Evolutionary conservation across 2,888 invertebrate genomes (phyloP).

Genomic region (Leptinotarsa haldemani): DNA sequence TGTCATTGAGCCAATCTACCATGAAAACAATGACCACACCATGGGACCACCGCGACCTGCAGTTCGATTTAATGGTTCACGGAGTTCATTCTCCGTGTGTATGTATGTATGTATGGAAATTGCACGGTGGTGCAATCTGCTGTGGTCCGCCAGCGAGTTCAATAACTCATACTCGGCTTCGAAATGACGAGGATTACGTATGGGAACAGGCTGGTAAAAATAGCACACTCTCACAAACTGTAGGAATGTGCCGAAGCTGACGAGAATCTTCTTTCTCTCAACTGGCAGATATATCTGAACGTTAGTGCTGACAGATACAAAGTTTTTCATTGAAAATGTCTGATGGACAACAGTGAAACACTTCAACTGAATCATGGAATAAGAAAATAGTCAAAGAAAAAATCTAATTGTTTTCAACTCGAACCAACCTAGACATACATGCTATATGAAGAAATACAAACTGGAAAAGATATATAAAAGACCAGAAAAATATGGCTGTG

Average conservation of each 20-base stretch:
- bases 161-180: background rate
- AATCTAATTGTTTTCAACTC: too few species aligned
- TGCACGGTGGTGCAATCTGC: slow-evolving; percentile 13
- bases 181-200: background rate
- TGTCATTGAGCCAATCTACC: slow-evolving; percentile 51
- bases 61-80: slow-evolving; percentile 29
- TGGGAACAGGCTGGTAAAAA: background rate
- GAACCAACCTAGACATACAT: too few species aligned
- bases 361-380: too few species aligned
- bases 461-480: too few species aligned
- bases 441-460: too few species aligned
- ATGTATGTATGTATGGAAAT: slow-evolving; percentile 12
- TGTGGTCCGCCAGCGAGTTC: slow-evolving; percentile 1
- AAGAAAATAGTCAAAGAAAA: too few species aligned
- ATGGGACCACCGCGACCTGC: slow-evolving; percentile 11
- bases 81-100: slow-evolving; percentile 18
- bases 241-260: background rate
- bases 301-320: too few species aligned
- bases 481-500: too few species aligned
- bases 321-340: too few species aligned
- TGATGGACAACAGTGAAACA: too few species aligned
- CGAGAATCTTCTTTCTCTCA: background rate
- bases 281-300: too few species aligned
- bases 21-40: slow-evolving; percentile 43
- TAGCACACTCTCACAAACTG: background rate